Conservation (phyloP, 1,140 invertebrate genomes). For the Trialeurodes vaporariorum region DNA sequence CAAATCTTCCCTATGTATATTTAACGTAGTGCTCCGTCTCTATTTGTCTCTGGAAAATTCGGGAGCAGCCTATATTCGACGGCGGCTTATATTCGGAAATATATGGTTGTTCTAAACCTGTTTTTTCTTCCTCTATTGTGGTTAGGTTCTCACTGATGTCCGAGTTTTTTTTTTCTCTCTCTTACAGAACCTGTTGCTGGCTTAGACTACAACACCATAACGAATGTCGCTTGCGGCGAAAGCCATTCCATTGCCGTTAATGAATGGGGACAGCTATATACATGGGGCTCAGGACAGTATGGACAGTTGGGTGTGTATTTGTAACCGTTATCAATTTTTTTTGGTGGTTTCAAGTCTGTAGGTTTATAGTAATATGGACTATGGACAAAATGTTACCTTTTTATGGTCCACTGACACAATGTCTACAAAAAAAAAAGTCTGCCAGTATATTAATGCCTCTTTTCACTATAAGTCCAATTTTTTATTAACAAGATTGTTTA, state of each 20-base stretch:
- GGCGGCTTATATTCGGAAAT: too few species aligned
- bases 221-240: conserved; percentile 57
- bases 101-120: too few species aligned
- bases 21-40: too few species aligned
- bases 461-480: conserved; percentile 2
- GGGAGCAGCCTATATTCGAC: too few species aligned
- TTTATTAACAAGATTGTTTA: too few species aligned
- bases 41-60: too few species aligned
- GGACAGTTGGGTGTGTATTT: conserved; percentile 62
- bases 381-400: too few species aligned
- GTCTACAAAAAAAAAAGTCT: background rate
- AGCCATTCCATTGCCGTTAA: conserved; percentile 73
- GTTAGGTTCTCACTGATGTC: too few species aligned
- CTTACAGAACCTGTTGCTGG: conserved; percentile 51
- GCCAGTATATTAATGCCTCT: conserved; percentile 5
- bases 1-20: too few species aligned
- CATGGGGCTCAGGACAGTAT: conserved; percentile 72
- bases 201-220: conserved; percentile 57
- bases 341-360: background rate
- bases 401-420: too few species aligned
- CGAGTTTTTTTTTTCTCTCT: too few species aligned
- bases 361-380: background rate
- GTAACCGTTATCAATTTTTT: background rate
- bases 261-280: conserved; percentile 77
- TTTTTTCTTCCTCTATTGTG: too few species aligned